Base-by-base conservation (phyloP, 2,113 vertebrate species). In the Rhinopithecus roxellana region DNA sequence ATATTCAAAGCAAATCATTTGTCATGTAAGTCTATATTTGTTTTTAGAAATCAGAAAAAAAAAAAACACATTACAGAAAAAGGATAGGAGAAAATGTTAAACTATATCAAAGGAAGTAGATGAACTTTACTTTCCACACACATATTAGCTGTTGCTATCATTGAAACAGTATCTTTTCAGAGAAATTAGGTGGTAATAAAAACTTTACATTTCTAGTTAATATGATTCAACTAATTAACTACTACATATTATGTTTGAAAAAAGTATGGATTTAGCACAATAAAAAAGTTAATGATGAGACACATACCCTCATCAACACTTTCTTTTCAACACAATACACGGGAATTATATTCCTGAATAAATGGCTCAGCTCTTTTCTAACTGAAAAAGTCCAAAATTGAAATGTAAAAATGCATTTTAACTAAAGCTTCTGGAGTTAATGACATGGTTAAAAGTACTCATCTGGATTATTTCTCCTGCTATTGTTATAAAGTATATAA, bases 191-290 rank as follows among this genome's bases (percentile, higher is more conserved):
- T 59, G 77, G 18, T 91, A 96, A 86, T 98, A 78, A 97, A 91
- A 97, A 64, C 97, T 97, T 32, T 55, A 87, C 43, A 89, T 93
- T 94, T 95, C 79, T 13, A 87, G 52, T 86, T 98, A 97, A 97
- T 96, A 89, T 97, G 79, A 96, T 98, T 97, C 92, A 97, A 43
- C 94, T 98, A 98, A 98, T 98, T 98, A 98, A 98, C 94, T 97
- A 94, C 8, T 93, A 55, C 23, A 95, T 98, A 94, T 91, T 97
- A 83, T 91, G 55, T 97, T 96, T 97, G 78, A 85, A 97, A 98
- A 72, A 97, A 69, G 2, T 97, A 22, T 86, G 52, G 85, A 90
- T 93, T 95, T 74, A 85, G 10, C 97, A 78, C 82, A 88, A 85
- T 97, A 70, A 77, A 97, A 88, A 67, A 89, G 8, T 89, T 98